Percentiles rank a stretch among this genome's conserved stretches.
These are phyloP conservation scores for Branchinecta lindahli DNA, from an alignment of 1,140 invertebrate species.

Conservation along the genomic window DNA sequence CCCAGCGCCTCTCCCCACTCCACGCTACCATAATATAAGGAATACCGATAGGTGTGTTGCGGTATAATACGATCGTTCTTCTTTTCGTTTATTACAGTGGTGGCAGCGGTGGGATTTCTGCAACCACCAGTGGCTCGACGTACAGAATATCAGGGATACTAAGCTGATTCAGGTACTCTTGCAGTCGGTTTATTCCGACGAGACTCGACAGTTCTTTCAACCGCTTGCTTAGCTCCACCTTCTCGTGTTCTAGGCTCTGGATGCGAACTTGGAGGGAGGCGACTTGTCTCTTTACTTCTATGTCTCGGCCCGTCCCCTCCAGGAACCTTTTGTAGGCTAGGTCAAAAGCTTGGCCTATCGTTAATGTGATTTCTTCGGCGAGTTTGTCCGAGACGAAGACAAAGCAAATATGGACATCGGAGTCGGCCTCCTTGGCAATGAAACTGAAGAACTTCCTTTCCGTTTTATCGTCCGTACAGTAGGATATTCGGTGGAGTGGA, in stretches of 20 bases:
- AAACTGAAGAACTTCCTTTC: conserved; percentile 94
- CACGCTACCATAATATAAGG: no score
- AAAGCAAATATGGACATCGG: conserved; percentile 79
- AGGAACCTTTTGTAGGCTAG: conserved; percentile 73
- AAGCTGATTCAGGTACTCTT: conserved; percentile 23
- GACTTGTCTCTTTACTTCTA: conserved; percentile 50
- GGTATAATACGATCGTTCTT: no score
- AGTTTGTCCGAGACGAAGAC: conserved; percentile 92
- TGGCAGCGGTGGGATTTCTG: no score
- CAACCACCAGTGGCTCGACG: no score
- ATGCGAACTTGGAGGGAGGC: conserved; percentile 56
- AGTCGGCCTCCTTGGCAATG: conserved; percentile 73
- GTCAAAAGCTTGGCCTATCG: conserved; percentile 93
- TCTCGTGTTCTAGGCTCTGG: conserved; percentile 52
- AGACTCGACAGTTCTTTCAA: conserved; percentile 39
- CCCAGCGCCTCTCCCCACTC: no score
- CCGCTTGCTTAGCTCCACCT: conserved; percentile 47
- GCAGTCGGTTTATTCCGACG: conserved; percentile 27
- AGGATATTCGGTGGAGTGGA: conserved; percentile 90
- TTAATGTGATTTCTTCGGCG: conserved; percentile 86
- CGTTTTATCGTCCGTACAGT: conserved; percentile 94
- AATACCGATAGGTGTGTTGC: no score
- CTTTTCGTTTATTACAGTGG: no score
- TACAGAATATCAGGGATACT: no score
- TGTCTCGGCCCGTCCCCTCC: conserved; percentile 55